Evolutionary conservation across 1,140 invertebrate genomes (phyloP), one percentile per base, ranked within the genome.

Genomic region (Triops longicaudatus): DNA sequence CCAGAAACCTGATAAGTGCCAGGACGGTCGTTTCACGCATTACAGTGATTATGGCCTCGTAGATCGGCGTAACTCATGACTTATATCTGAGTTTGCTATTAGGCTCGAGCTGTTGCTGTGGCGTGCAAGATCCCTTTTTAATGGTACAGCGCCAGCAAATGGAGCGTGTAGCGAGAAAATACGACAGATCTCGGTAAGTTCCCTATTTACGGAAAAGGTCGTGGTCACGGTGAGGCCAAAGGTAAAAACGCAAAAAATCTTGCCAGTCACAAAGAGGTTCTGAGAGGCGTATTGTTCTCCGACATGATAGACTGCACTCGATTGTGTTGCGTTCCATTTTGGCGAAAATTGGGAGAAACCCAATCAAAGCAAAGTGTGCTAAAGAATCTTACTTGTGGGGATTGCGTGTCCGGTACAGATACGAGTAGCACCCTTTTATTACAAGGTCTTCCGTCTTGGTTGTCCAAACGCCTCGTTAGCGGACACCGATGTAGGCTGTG

Each of bases 1-100:
- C 50, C n/a, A 63, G 50, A 63, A 63, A 63, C 50, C 22, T 63
- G 50, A 63, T 63, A 63, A 63, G 50, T 63, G 50, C 50, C 50
- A 63, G 50, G 22, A 63, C 14, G 50, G 50, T 63, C 50, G 50
- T 63, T 63, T 63, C 50, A 63, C 50, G 31, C 50, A 14, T 63
- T 63, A 22, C 50, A 63, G 6, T 63, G 50, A 63, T 63, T 63
- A 63, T 63, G 50, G 50, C 50, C 50, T 63, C 50, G 50, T 63
- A 63, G 50, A 7, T 22, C 22, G 50, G 22, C 22, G 22, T 63
- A 63, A 63, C 44, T 63, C 44, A 63, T 63, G 50, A 63, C n/a
- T 63, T 63, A 63, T 63, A 63, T 63, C 50, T 63, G 50, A 4
- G 50, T 17, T 17, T 63, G 50, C 50, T 63, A 22, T 63, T 63